Base-by-base conservation (phyloP, 30 jellyfish, hydroid and myxozoan genomes). In the Pseudorhiza aurosa region DNA sequence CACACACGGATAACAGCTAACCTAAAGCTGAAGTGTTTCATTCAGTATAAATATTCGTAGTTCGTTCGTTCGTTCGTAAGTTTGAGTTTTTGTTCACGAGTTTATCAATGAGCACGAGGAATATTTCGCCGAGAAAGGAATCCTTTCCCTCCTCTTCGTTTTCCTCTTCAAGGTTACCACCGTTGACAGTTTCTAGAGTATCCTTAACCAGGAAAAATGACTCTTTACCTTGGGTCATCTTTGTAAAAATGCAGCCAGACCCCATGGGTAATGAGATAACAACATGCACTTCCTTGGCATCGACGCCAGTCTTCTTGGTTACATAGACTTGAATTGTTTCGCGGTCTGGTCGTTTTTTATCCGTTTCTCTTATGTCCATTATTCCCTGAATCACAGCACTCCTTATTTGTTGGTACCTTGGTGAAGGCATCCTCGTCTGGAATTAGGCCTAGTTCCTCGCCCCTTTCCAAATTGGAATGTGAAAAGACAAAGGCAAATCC, bases 131-230 rank as follows among this genome's bases (percentile, higher is more conserved):
- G 15, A 27, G 19, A 46, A 2, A 12, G 19, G 15, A 12, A 4
- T 46, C 60, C 60, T 46, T 27, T 46, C 60, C 60, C 60, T 46
- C 60, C 15, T 46, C 60, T 27, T 46, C 19, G 60, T n/a, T n/a
- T n/a, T n/a, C n/a, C n/a, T n/a, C n/a, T n/a, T n/a, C n/a, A n/a
- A n/a, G n/a, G n/a, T n/a, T n/a, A n/a, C 19, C 60, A 46, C 19
- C 60, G 60, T 14, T 46, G 60, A 4, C 19, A 46, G 60, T 12
- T 46, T 27, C 27, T 14, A 46, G 19, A 46, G 60, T 46, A 46
- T 46, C 60, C 9, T 46, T 46, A 27, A 24, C 60, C 60, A 46
- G 19, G 21, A 46, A 46, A n/a, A 46, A 46, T 46, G 12, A 46
- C 60, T 46, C 60, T 27, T 46, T 46, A 46, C 60, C 60, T 27